Base-by-base conservation (phyloP, 1,140 invertebrate species). In the Ptiloglossa arizonensis region DNA sequence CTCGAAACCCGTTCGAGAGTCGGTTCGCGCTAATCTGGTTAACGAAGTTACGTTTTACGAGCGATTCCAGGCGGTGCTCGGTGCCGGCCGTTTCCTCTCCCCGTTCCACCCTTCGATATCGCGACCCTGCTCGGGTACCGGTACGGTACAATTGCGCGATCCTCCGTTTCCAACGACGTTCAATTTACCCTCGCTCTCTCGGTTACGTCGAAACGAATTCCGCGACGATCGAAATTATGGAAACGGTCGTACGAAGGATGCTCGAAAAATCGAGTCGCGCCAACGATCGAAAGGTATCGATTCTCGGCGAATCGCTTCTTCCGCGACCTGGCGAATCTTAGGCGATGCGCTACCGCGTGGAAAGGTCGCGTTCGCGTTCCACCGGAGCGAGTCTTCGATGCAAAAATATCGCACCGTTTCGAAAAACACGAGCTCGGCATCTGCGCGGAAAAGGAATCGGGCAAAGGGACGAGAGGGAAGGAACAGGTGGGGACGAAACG, bases 21-120 rank as follows among this genome's bases (percentile, higher is more conserved):
- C 24, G 22, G 13, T 15, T 38, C 6, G 29, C 44, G 32, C 50
- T 52, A 84, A 84, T 80, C 56, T 59, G 50, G 60, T 75, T 83
- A 76, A 83, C 71, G 56, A 80, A 85, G 62, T 84, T 83, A 80
- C 57, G 46, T 79, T 74, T 74, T 79, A 79, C 41, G 59, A 66
- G 11, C 48, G 77, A 72, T 73, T 79, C 44, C 44, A 59, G 77
- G 60, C 29, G 52, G 32, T 38, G 13, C 27, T 74, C 56, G 60
- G 41, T 60, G 41, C 27, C 41, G 56, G 44, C 56, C 24, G 54
- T 52, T 70, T 69, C 44, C 60, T 66, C 35, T 38, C 44, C 24
- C 38, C 8, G 24, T 24, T 44, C 44, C n/a, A 3, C 66, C 54
- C 27, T 29, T 50, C 2, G 17, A 1, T 1, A 2, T 19, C 52